Evolutionary conservation across 2,113 vertebrate genomes (phyloP), one percentile per base, ranked within the genome.

Genomic region (Coptodon bakossiorum): DNA sequence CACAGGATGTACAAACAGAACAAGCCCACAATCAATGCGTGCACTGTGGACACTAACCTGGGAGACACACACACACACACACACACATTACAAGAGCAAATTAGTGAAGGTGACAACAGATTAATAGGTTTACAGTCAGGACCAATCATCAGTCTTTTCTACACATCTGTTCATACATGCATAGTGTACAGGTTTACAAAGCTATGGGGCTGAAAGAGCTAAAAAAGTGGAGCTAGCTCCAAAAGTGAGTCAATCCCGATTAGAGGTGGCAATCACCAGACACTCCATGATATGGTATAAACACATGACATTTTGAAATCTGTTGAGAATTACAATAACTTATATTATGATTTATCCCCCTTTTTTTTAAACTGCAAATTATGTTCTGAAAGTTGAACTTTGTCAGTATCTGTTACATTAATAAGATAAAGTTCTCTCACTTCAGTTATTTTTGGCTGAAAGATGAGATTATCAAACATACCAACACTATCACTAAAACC

Each of bases 1-100:
- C 95, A 96, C 89, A 97, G 94, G 94, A 97, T 97, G 91, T 97
- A 97, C 54, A 97, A 93, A 89, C 97, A 97, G 90, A 97, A 96
- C 81, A 96, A 88, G 1, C 97, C 96, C 9, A 97, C 96, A 4
- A 97, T 90, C 71, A 97, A 78, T 3, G 96, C 97, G 34, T 97
- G 97, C 34, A 97, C 91, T 1, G 96, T 97, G 11, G 96, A 97
- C 81, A 97, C 97, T 68, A 96, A 90, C 92, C 97, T 97, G 88
- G 3, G 19, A 43, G 8, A 88, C 10, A 84, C 13, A 90, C 22
- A 66, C 10, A 13, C 3, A 34, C 12, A 43, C 9, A 52, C 22
- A 88, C 12, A 84, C 13, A 91, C 6, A 71, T n/a, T 45, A 66
- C 34, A 12, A 22, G n/a, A 59, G 54, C 10, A 43, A 9, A 45